Base-by-base conservation (phyloP, 2,888 invertebrate genomes). In the Carabus problematicus region DNA sequence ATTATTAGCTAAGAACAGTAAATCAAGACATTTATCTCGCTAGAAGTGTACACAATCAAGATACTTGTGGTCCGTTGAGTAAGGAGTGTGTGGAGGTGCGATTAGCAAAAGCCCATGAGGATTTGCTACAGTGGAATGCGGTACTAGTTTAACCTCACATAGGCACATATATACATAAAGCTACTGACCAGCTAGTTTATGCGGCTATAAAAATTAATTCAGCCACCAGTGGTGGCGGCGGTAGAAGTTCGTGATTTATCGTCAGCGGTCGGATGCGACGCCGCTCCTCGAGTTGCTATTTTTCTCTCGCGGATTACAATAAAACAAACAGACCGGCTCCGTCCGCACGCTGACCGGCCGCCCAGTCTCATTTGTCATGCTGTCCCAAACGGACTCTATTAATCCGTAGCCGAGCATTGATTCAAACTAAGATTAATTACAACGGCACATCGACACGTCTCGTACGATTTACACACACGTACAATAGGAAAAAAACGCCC, bases 351-450 rank as follows among this genome's bases (percentile, higher is more conserved):
- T 49, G 58, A 18, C 59, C 41, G 52, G 29, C 66, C 19, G 16
- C 41, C 67, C 52, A 41, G 19, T 29, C 60, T 67, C 60, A 67
- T 67, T 67, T 67, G 67, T 67, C 60, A 60, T 67, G 60, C 54
- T 67, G 60, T 67, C 67, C 52, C n/a, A 54, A 67, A 67, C 52
- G 69, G 64, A 62, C 71, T 71, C 64, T 71, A 71, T 72, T 73
- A 73, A 72, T 71, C 64, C 63, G 64, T 41, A 41, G 18, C 16
- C 45, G 29, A 3, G 29, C 72, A 71, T 71, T 72, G 71, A 73
- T 72, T 72, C 67, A 64, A 72, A 72, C 71, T 70, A 73, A 73
- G 72, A 73, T 73, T 73, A 72, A 73, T 73, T 72, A 64, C 49
- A 0, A 4, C 29, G 29, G 3, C 29, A 29, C 29, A 49, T 63